A percentile compares a stretch with the other conserved stretches of the same genome.
phyloP scores from a whole-genome alignment of 2,113 vertebrate species.

The Leptocoma aspasia region DNA sequence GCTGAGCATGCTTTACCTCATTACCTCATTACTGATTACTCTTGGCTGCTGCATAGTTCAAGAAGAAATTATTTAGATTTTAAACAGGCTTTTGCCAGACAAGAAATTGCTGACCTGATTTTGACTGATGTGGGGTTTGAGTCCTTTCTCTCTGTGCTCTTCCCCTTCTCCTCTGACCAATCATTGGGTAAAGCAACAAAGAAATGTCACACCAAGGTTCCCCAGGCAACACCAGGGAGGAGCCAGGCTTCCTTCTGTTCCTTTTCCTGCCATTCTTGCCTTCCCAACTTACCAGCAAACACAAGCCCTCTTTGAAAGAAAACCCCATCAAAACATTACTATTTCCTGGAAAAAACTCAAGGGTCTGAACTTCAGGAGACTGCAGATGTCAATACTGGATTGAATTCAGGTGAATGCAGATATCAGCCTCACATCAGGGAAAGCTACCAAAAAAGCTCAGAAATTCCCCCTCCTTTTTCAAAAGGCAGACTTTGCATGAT shows the following conservation, averaged over 20 bases:
- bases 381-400: neutral
- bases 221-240: no score
- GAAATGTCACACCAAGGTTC: neutral
- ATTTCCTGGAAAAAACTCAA: neutral
- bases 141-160: neutral
- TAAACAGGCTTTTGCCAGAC: neutral
- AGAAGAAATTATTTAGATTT: neutral
- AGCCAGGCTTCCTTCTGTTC: neutral
- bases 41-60: neutral
- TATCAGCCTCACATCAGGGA: rapidly evolving
- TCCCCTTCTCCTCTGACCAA: neutral
- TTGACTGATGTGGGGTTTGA: neutral
- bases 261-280: neutral
- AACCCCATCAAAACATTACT: neutral
- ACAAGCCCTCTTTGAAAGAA: neutral
- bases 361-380: neutral
- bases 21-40: no score
- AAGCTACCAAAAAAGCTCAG: neutral
- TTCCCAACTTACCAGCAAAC: neutral
- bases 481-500: neutral
- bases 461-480: neutral
- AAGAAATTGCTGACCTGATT: neutral
- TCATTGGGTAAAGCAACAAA: neutral
- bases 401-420: neutral
- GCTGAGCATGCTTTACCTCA: neutral